A percentile compares a stretch with the other conserved stretches of the same genome.
Conservation (phyloP, 2,113 vertebrate genomes). For the Erinaceus europaeus region DNA sequence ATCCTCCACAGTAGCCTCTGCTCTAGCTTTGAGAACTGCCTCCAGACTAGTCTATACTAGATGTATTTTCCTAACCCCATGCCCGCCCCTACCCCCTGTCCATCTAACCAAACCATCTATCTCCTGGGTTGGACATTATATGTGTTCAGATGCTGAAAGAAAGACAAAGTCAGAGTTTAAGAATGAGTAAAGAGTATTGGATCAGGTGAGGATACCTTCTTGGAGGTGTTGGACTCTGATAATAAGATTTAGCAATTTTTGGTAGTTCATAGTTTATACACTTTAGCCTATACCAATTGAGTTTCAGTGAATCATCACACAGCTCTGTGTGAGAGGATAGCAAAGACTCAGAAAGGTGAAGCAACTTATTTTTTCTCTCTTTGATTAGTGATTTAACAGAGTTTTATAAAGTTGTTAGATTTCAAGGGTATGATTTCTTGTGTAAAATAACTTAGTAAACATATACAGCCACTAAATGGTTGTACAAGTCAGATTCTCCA, state of each 20-base stretch:
- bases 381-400: too few relatives aligned
- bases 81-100: not conserved
- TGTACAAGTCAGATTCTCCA: not conserved
- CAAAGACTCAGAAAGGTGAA: not conserved
- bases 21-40: not conserved
- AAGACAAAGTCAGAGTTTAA: not conserved
- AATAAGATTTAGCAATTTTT: not conserved
- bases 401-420: too few relatives aligned
- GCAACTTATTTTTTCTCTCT: too few relatives aligned
- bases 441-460: not conserved
- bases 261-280: too few relatives aligned
- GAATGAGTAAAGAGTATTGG: not conserved
- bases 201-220: not conserved
- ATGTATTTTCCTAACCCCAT: not conserved
- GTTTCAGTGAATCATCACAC: not conserved
- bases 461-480: not conserved
- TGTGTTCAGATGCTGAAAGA: not conserved
- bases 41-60: not conserved
- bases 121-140: not conserved
- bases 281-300: not conserved
- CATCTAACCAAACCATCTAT: too few relatives aligned
- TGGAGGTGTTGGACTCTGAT: not conserved
- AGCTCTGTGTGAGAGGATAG: not conserved
- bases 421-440: too few relatives aligned
- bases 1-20: slow-evolving; percentile 7